Percentiles rank a stretch among this genome's conserved stretches.
Conservation (phyloP, 2,113 vertebrate genomes). For the Saimiri boliviensis region DNA sequence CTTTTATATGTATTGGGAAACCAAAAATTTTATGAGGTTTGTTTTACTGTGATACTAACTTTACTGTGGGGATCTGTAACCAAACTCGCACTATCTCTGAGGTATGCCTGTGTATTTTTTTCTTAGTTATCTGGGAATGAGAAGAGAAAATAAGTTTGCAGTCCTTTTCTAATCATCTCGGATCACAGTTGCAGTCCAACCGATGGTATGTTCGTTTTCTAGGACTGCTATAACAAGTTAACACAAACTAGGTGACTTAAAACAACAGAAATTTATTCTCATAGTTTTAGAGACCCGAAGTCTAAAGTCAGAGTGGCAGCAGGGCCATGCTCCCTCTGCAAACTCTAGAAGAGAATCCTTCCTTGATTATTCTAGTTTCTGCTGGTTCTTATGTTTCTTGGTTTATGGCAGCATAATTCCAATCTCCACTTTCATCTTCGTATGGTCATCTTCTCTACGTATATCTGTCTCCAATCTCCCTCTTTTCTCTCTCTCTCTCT, state of each 20-base stretch:
- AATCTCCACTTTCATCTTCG: not conserved
- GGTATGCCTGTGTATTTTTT: not conserved
- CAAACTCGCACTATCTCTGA: not conserved
- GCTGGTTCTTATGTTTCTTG: not conserved
- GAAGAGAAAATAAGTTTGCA: not conserved
- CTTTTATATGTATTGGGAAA: not conserved
- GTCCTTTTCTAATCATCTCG: not conserved
- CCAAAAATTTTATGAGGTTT: not conserved
- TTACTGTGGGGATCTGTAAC: not conserved
- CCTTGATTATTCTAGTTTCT: not conserved
- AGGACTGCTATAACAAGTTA: not conserved
- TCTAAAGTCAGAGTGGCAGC: not conserved
- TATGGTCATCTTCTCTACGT: not conserved
- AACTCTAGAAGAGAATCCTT: not conserved
- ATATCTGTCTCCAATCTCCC: not conserved
- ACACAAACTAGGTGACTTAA: not conserved
- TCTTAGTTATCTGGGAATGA: not conserved
- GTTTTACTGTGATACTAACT: not conserved
- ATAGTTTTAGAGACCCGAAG: not conserved
- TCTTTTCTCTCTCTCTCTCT: not conserved
- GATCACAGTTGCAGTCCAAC: not conserved
- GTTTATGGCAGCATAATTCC: not conserved
- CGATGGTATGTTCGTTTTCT: not conserved
- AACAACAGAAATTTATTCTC: not conserved
- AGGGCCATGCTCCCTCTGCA: not conserved